phyloP scores from a whole-genome alignment of 2,888 invertebrate species.

The Melanchra persicariae region DNA sequence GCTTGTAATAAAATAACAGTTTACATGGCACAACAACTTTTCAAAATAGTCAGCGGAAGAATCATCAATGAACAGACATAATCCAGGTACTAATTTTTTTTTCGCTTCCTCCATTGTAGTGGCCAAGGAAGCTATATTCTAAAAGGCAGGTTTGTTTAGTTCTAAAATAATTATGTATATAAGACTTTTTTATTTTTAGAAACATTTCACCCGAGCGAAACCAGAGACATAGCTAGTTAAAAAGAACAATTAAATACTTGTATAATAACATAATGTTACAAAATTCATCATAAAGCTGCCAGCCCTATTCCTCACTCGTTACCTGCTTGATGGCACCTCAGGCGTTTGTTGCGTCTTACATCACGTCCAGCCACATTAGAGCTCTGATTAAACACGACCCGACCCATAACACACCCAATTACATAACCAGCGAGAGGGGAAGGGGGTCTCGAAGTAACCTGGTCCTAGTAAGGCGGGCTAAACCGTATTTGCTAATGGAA shows the following conservation, averaged over 20 bases:
- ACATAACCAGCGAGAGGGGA: constrained; percentile 66
- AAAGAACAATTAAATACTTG: no score
- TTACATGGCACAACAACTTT: no score
- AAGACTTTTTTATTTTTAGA: no score
- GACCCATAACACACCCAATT: constrained; percentile 76
- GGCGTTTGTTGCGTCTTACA: constrained; percentile 88
- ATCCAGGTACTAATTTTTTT: no score
- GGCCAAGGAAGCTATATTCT: no score
- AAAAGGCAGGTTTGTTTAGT: background rate
- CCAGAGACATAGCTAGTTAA: background rate
- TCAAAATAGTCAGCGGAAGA: no score
- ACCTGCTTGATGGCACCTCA: constrained; percentile 86
- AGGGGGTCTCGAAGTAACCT: constrained; percentile 71
- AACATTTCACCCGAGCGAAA: rapidly evolving
- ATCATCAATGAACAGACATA: no score
- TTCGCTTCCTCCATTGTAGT: background rate
- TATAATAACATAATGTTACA: background rate
- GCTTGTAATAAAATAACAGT: no score
- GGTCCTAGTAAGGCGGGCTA: constrained; percentile 79
- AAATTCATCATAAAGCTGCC: constrained; percentile 35
- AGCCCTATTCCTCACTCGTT: constrained; percentile 80
- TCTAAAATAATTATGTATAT: background rate
- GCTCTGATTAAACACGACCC: constrained; percentile 81
- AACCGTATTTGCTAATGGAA: constrained; percentile 89
- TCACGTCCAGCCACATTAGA: constrained; percentile 79